phyloP scores from a whole-genome alignment of 2,113 vertebrate species.

The Chloroceryle aenea region DNA sequence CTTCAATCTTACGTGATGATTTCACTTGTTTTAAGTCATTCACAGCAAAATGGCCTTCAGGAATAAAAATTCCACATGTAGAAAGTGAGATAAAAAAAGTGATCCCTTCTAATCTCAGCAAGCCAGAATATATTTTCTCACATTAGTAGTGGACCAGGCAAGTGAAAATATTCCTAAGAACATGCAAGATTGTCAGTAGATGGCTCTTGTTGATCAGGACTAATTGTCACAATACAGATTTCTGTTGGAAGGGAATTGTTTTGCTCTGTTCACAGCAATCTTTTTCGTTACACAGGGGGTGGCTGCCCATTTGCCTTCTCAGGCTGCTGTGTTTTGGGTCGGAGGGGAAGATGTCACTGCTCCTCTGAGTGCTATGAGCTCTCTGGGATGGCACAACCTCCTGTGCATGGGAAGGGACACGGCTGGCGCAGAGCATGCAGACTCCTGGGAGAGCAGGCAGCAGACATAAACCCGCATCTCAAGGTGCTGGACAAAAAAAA shows the following conservation, averaged over 20 bases:
- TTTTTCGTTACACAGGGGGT: no score
- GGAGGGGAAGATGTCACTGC: not conserved
- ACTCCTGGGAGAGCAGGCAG: not conserved
- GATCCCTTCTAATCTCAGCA: not conserved
- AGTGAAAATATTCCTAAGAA: not conserved
- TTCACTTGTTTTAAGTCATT: not conserved
- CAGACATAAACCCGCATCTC: not conserved
- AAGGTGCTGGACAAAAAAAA: not conserved
- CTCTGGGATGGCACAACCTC: not conserved
- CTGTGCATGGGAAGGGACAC: not conserved
- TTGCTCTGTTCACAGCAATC: not conserved
- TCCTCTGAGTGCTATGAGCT: fast-evolving
- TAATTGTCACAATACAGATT: not conserved
- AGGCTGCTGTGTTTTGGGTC: fast-evolving
- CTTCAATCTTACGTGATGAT: not conserved
- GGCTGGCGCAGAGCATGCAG: fast-evolving
- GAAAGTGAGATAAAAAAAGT: not conserved
- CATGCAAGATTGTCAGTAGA: no score
- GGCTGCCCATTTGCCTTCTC: not conserved
- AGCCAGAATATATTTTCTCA: not conserved
- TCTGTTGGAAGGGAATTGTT: not conserved
- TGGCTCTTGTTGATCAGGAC: not conserved
- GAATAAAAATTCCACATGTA: not conserved
- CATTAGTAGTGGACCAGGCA: not conserved
- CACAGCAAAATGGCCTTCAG: not conserved